A percentile compares a stretch with the other conserved stretches of the same genome.
Conservation (phyloP, 1,140 invertebrate genomes). For the Trachymyrmex septentrionalis region DNA sequence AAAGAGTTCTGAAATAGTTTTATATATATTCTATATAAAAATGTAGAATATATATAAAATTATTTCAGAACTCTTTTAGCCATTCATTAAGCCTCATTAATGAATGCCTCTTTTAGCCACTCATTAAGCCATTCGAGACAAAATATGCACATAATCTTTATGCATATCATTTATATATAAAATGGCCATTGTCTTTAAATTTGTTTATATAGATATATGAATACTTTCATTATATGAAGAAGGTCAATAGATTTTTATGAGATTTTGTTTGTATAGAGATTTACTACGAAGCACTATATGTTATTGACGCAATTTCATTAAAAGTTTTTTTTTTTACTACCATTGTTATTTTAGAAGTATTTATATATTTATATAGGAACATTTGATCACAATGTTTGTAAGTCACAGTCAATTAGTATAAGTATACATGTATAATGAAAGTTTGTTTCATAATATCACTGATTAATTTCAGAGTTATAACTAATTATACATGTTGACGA, state of each 20-base stretch:
- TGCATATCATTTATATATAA: conserved; percentile 20
- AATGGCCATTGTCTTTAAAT: conserved; percentile 17
- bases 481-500: neutral
- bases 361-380: conserved; percentile 12
- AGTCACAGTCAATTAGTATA: neutral
- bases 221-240: neutral
- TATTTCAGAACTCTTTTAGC: neutral
- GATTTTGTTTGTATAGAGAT: conserved; percentile 1
- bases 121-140: neutral
- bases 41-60: neutral
- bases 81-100: too few relatives aligned
- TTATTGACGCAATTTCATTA: neutral
- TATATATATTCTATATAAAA: too few relatives aligned
- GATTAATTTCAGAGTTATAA: neutral
- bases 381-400: neutral
- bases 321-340: neutral
- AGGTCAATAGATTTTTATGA: neutral
- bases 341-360: neutral
- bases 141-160: conserved; percentile 5
- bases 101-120: too few relatives aligned
- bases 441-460: neutral
- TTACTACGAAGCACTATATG: neutral
- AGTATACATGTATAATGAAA: neutral
- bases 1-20: too few relatives aligned
- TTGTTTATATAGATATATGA: neutral